Conservation (phyloP, 2,888 invertebrate species). For the Apamea epomidion region DNA sequence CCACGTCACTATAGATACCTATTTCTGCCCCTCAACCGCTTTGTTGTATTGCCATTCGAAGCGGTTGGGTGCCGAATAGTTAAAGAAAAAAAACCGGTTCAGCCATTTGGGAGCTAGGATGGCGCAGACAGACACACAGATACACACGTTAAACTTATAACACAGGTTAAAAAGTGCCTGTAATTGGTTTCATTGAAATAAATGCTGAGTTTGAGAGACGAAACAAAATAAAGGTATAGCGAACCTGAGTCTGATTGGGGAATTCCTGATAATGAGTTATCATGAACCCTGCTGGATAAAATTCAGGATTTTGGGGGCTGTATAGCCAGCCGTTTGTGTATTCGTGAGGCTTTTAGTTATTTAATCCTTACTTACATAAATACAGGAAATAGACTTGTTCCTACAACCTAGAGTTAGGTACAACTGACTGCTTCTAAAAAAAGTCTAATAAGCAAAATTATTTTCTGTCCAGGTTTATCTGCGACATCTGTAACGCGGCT, state of each 20-base stretch:
- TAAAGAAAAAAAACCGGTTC: no score
- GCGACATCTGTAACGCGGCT: conserved; percentile 97
- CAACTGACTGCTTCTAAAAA: neutral
- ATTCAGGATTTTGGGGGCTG: neutral
- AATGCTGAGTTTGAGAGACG: neutral
- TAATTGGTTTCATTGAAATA: neutral
- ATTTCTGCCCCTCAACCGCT: neutral
- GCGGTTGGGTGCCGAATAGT: neutral
- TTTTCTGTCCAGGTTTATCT: conserved; percentile 92
- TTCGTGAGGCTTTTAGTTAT: neutral
- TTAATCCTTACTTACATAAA: neutral
- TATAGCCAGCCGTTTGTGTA: neutral
- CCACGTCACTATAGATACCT: neutral
- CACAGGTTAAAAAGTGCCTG: neutral
- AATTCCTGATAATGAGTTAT: neutral
- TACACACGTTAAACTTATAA: no score
- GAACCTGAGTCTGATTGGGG: neutral
- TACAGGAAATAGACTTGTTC: neutral
- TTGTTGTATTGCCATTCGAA: neutral
- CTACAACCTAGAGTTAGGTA: neutral
- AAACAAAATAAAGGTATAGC: neutral
- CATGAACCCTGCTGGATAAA: neutral
- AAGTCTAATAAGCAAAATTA: neutral
- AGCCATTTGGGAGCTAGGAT: no score
- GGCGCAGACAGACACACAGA: no score